Evolutionary conservation across 2,888 invertebrate species (phyloP).

Genomic region (Itoplectis maculator): DNA sequence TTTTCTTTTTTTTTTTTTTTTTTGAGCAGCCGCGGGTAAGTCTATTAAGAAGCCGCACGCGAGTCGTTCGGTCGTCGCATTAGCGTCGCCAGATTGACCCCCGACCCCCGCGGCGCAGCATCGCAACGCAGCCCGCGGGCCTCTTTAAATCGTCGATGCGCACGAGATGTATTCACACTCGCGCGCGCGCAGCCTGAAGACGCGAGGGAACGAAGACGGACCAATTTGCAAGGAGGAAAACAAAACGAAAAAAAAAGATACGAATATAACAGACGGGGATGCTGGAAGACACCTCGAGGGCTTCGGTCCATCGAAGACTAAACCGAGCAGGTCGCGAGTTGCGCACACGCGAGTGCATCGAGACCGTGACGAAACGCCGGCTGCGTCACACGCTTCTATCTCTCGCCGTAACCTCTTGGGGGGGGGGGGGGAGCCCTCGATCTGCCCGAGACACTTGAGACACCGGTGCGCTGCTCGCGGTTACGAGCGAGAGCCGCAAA

Average conservation of each 20-base stretch:
- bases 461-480: background rate
- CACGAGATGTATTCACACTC: conserved; percentile 46
- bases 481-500: conserved; percentile 15
- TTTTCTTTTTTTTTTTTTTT: conserved; percentile 59
- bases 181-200: conserved; percentile 41
- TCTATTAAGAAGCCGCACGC: conserved; percentile 75
- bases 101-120: conserved; percentile 59
- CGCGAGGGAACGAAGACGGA: conserved; percentile 17
- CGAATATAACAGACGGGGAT: conserved; percentile 10
- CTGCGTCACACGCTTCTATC: conserved; percentile 68
- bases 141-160: conserved; percentile 75
- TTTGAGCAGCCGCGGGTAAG: conserved; percentile 61
- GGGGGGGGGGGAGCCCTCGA: no score
- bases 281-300: conserved; percentile 14
- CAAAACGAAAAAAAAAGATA: background rate
- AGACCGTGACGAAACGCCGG: conserved; percentile 72
- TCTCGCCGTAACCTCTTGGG: conserved; percentile 69
- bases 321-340: conserved; percentile 66
- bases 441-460: no score
- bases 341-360: conserved; percentile 68
- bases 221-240: background rate
- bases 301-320: conserved; percentile 1
- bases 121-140: conserved; percentile 44
- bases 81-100: conserved; percentile 80
- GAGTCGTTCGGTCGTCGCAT: conserved; percentile 74